Conservation (phyloP, 2,797 vertebrate genomes). For the Apodemus agrarius region DNA sequence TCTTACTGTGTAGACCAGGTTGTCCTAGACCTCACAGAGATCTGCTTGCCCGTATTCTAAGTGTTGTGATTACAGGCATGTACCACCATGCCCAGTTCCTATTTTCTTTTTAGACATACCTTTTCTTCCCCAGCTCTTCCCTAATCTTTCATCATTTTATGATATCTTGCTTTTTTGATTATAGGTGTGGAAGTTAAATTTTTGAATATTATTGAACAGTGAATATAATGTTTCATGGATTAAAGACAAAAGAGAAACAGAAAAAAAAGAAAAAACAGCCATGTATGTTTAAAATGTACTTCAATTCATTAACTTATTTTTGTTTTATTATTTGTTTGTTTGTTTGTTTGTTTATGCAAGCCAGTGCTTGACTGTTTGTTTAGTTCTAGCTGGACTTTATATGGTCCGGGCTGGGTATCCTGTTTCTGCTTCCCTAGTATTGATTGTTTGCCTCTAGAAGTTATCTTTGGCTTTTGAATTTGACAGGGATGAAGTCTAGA, state of each 20-base stretch:
- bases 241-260: neutral
- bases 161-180: constrained; percentile 54
- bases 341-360: neutral
- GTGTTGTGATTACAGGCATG: neutral
- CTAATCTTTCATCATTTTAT: constrained; percentile 45
- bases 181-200: constrained; percentile 11
- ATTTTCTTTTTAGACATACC: constrained; percentile 34
- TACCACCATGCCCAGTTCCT: neutral
- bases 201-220: constrained; percentile 22
- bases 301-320: neutral
- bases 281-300: neutral
- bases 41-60: neutral
- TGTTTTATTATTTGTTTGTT: neutral
- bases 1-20: neutral
- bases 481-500: constrained; percentile 31
- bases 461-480: constrained; percentile 54
- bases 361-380: neutral
- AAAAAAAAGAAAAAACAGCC: neutral
- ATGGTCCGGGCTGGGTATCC: neutral
- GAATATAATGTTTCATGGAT: constrained; percentile 25
- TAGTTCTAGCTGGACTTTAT: neutral
- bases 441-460: neutral
- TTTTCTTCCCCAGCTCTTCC: neutral
- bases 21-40: neutral
- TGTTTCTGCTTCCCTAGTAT: neutral